Conservation (phyloP, 1,140 invertebrate genomes). For the Trichonephila clavipes region DNA sequence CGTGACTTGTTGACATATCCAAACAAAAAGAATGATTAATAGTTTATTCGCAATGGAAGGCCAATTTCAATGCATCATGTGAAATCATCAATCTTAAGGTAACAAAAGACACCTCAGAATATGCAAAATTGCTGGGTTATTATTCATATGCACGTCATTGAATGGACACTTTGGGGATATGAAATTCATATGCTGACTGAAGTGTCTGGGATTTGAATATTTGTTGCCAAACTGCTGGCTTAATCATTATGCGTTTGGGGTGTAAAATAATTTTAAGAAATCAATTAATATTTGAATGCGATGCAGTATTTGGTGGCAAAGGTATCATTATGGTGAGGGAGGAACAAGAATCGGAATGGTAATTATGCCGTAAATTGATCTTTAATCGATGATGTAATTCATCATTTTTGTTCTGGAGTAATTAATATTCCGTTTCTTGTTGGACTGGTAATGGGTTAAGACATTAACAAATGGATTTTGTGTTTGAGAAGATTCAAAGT, state of each 20-base stretch:
- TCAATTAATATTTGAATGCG: slow-evolving; percentile 57
- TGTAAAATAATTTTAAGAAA: slow-evolving; percentile 40
- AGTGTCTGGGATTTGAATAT: not conserved
- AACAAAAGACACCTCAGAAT: slow-evolving; percentile 57
- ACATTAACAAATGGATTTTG: not conserved
- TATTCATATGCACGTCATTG: slow-evolving; percentile 13
- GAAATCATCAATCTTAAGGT: slow-evolving; percentile 48
- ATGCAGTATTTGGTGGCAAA: slow-evolving; percentile 7
- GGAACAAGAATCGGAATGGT: slow-evolving; percentile 36
- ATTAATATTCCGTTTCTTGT: slow-evolving; percentile 42
- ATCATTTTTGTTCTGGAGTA: slow-evolving; percentile 14
- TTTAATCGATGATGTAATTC: slow-evolving; percentile 54
- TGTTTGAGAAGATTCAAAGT: too few species aligned
- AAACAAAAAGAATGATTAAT: slow-evolving; percentile 35
- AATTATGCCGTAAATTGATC: slow-evolving; percentile 65
- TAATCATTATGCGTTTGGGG: not conserved
- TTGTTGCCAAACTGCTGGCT: not conserved
- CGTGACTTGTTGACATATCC: not conserved
- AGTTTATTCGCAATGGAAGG: not conserved
- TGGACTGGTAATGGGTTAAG: not conserved
- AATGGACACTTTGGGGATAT: not conserved
- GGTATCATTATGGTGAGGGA: not conserved
- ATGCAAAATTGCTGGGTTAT: slow-evolving; percentile 55
- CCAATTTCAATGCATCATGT: not conserved
- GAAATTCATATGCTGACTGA: not conserved